phyloP scores from a whole-genome alignment of 2,888 invertebrate genomes.

The Lycocerus yunnanus region DNA sequence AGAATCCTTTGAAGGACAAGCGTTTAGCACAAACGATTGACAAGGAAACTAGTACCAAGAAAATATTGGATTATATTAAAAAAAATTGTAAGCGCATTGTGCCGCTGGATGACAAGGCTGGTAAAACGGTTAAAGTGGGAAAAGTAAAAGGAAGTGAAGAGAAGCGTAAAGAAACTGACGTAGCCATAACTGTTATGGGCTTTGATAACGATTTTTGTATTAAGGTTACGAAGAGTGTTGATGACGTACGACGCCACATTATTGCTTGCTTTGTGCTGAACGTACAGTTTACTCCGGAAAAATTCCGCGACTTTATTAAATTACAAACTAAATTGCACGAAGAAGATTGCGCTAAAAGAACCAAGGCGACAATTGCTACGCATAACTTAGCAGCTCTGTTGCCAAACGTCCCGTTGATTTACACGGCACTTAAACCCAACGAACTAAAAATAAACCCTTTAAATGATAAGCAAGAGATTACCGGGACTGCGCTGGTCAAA shows the following conservation, averaged over 20 bases:
- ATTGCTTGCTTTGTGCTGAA: conserved; percentile 73
- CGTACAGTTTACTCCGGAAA: conserved; percentile 64
- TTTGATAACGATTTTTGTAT: conserved; percentile 37
- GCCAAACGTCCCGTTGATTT: conserved; percentile 62
- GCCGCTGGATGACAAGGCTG: conserved; percentile 30
- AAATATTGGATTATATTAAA: conserved; percentile 77
- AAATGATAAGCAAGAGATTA: conserved; percentile 62
- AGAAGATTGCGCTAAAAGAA: conserved; percentile 76
- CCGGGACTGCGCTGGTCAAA: conserved; percentile 70
- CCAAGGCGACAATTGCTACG: conserved; percentile 80
- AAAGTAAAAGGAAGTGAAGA: conserved; percentile 55
- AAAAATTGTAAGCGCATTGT: conserved; percentile 62
- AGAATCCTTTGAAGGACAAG: conserved; percentile 75
- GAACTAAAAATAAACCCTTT: conserved; percentile 71
- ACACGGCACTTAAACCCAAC: conserved; percentile 70
- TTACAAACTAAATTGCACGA: conserved; percentile 79
- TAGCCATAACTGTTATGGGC: conserved; percentile 46
- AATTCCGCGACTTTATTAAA: conserved; percentile 75
- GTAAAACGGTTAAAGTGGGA: conserved; percentile 43
- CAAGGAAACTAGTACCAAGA: conserved; percentile 71
- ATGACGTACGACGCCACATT: conserved; percentile 70
- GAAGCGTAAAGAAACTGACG: conserved; percentile 38
- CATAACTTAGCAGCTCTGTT: conserved; percentile 69
- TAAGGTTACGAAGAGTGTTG: conserved; percentile 51
- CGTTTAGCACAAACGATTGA: conserved; percentile 75